phyloP scores from a whole-genome alignment of 2,888 invertebrate genomes.

The Ophion ventricosus region DNA sequence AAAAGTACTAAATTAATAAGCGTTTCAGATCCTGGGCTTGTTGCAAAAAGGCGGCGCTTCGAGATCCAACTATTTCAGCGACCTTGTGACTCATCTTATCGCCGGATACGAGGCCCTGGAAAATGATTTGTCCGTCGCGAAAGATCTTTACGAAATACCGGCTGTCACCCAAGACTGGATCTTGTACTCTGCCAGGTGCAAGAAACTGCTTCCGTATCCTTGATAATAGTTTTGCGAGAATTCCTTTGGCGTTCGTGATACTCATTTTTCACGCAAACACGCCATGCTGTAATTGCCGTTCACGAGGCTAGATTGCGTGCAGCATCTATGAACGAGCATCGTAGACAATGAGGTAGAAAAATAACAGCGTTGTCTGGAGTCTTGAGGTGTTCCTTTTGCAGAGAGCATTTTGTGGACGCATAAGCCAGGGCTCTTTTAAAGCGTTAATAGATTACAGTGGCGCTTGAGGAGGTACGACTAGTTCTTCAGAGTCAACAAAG shows the following conservation, averaged over 20 bases:
- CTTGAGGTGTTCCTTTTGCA: too few relatives aligned
- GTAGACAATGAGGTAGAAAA: not conserved
- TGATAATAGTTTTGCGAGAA: constrained; percentile 62
- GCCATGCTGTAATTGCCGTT: not conserved
- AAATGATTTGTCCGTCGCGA: constrained; percentile 94
- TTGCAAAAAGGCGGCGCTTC: constrained; percentile 95
- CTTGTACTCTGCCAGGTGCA: constrained; percentile 85
- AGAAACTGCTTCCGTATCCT: constrained; percentile 86
- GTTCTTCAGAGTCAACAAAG: too few relatives aligned
- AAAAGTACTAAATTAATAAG: not conserved
- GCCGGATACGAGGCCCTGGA: constrained; percentile 94
- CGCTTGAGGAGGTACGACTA: too few relatives aligned
- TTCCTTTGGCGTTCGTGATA: constrained; percentile 5
- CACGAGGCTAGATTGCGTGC: not conserved
- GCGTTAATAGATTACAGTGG: too few relatives aligned
- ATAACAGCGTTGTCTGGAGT: too few relatives aligned
- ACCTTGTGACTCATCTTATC: constrained; percentile 96
- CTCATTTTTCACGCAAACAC: not conserved
- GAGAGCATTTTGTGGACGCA: too few relatives aligned
- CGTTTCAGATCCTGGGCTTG: constrained; percentile 89
- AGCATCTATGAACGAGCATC: not conserved
- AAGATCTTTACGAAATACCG: constrained; percentile 96
- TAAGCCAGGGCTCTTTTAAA: too few relatives aligned
- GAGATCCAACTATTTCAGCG: constrained; percentile 93
- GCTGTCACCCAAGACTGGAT: constrained; percentile 96